These are phyloP conservation scores for Rhimphoctona megacephalus DNA, from an alignment of 2,888 invertebrate genomes.

Conservation along the genomic window DNA sequence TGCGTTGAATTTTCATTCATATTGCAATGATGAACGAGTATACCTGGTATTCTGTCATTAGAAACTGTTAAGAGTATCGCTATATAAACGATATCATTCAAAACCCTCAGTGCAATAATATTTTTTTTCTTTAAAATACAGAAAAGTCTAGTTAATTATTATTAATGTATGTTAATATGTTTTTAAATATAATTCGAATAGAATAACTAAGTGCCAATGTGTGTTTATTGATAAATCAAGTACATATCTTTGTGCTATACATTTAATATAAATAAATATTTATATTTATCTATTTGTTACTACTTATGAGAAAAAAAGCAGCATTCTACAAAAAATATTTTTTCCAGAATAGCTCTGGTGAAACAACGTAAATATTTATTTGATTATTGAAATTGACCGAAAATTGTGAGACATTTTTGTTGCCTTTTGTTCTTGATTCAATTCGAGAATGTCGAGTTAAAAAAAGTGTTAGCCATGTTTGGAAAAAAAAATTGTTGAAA, in stretches of 20 bases:
- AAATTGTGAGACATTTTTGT: not conserved
- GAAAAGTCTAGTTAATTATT: not conserved
- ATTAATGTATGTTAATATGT: conserved; percentile 4
- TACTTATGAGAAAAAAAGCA: conserved; percentile 23
- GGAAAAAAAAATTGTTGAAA: not conserved
- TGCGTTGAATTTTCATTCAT: conserved; percentile 14
- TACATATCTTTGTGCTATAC: conserved; percentile 34
- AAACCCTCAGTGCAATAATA: conserved; percentile 48
- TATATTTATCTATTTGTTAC: conserved; percentile 1
- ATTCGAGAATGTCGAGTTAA: not conserved
- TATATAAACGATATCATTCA: conserved; percentile 4
- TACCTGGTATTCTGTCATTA: conserved; percentile 43
- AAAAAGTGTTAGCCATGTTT: not conserved
- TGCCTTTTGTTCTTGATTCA: not conserved
- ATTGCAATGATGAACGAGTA: conserved; percentile 40
- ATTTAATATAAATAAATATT: conserved; percentile 12
- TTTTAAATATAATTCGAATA: conserved; percentile 26
- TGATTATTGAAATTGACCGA: not conserved
- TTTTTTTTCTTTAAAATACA: conserved; percentile 27
- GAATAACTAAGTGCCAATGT: conserved; percentile 37
- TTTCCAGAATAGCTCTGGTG: conserved; percentile 21
- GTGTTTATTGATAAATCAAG: conserved; percentile 44
- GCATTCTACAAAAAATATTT: conserved; percentile 42
- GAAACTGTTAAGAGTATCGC: not conserved
- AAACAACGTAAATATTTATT: not conserved